These are phyloP conservation scores for Thunnus albacares DNA, from an alignment of 2,797 vertebrate genomes.

Conservation along the genomic window DNA sequence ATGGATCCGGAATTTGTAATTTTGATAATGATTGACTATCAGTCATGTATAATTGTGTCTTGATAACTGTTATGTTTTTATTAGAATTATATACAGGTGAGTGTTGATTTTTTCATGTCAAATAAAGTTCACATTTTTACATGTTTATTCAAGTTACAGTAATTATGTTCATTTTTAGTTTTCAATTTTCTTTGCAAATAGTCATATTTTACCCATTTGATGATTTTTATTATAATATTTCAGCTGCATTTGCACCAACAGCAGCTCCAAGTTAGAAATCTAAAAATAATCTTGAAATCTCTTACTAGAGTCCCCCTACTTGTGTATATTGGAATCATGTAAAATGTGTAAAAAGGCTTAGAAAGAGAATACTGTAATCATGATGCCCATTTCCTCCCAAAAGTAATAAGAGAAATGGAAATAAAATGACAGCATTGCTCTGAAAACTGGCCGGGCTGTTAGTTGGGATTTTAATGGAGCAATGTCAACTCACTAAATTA, in stretches of 20 bases:
- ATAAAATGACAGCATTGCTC: slow-evolving; percentile 52
- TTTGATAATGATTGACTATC: neutral
- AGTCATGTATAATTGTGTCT: neutral
- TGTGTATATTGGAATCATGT: neutral
- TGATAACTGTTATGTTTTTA: neutral
- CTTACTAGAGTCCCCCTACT: neutral
- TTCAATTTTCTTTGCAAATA: neutral
- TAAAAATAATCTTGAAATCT: neutral
- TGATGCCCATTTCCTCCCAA: slow-evolving; percentile 13
- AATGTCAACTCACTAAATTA: slow-evolving; percentile 60
- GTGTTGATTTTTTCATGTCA: neutral
- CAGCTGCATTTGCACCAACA: neutral
- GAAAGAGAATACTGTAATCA: slow-evolving; percentile 15
- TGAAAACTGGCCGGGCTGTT: slow-evolving; percentile 41
- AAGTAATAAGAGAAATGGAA: slow-evolving; percentile 54
- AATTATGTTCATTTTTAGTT: neutral
- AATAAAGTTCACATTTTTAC: neutral
- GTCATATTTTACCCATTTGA: neutral
- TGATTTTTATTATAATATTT: neutral
- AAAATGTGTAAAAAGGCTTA: slow-evolving; percentile 27
- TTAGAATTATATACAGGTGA: rapidly evolving
- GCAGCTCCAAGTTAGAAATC: neutral
- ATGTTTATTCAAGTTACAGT: neutral
- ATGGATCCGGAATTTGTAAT: neutral
- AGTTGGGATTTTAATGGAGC: slow-evolving; percentile 63